A percentile compares a stretch with the other conserved stretches of the same genome.
These are phyloP conservation scores for Phylloscopus trochilus DNA, from an alignment of 2,113 vertebrate genomes.

Conservation along the genomic window DNA sequence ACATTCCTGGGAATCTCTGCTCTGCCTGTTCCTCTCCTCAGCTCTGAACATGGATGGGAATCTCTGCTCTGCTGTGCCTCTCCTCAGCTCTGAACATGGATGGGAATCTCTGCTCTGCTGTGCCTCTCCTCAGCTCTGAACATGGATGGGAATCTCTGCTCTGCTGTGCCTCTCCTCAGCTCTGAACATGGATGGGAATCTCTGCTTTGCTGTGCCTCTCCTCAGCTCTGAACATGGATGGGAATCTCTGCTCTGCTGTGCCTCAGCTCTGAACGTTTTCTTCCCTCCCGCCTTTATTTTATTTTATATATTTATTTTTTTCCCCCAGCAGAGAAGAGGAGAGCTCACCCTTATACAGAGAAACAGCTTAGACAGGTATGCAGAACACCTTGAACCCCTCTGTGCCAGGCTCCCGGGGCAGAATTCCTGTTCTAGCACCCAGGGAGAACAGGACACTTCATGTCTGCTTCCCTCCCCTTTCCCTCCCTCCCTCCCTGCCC, in stretches of 20 bases:
- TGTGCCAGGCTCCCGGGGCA: constrained; percentile 30
- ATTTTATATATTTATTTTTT: neutral
- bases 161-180: too few relatives aligned
- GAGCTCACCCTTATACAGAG: constrained; percentile 69
- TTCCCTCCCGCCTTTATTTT: neutral
- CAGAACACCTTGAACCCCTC: neutral
- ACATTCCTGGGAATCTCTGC: too few relatives aligned
- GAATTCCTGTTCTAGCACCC: neutral
- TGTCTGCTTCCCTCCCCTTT: constrained; percentile 18
- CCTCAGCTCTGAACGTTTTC: neutral
- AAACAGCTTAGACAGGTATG: constrained; percentile 69
- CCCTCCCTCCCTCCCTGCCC: neutral
- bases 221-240: too few relatives aligned
- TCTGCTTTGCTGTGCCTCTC: too few relatives aligned
- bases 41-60: too few relatives aligned
- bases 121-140: too few relatives aligned
- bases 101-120: too few relatives aligned
- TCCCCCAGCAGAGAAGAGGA: constrained; percentile 70
- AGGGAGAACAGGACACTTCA: constrained; percentile 39
- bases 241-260: too few relatives aligned
- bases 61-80: too few relatives aligned
- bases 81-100: neutral
- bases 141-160: too few relatives aligned
- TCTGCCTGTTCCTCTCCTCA: too few relatives aligned
- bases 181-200: too few relatives aligned